Base-by-base conservation (phyloP, 2,797 vertebrate genomes). In the Acanthurus tractus region DNA sequence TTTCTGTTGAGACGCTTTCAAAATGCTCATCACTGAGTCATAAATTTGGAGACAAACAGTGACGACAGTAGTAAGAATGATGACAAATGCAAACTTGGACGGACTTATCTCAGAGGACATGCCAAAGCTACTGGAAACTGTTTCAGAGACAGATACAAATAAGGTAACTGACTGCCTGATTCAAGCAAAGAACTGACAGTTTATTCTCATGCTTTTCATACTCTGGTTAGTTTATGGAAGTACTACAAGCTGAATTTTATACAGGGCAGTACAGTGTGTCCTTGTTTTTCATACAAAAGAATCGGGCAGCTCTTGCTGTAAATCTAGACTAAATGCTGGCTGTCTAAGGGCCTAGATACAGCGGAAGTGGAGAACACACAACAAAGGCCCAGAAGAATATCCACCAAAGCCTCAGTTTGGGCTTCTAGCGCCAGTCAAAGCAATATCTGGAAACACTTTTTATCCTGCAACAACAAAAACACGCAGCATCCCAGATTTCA, bases 361-460 rank as follows among this genome's bases (percentile, higher is more conserved):
- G 78, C 25, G 49, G 86, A 88, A 85, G 85, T 76, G 71, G 66
- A 77, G 52, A 87, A 91, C 85, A 93, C 86, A 88, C 85, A 91
- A 93, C 86, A 90, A 92, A 90, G 80, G 52, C n/a, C 79, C 64
- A 79, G 63, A 89, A 84, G 71, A 92, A 84, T 78, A 93, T 89
- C 88, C 81, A 83, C 69, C 82, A 89, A 89, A 90, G 88, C 86
- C 87, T 84, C 85, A 85, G 84, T 93, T 88, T 86, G 80, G 82
- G 70, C 84, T 90, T 78, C 82, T 79, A 84, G 82, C 71, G 68
- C 85, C 87, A 93, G 86, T 87, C 86, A 90, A 91, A 91, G 88
- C 84, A 89, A 84, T 92, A 92, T 91, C 92, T 94, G 94, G 92
- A 94, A 94, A 88, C 86, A 90, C 77, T 94, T 93, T 92, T 89